These are phyloP conservation scores for Neolamprologus devosi DNA, from an alignment of 2,113 vertebrate genomes.

Conservation along the genomic window DNA sequence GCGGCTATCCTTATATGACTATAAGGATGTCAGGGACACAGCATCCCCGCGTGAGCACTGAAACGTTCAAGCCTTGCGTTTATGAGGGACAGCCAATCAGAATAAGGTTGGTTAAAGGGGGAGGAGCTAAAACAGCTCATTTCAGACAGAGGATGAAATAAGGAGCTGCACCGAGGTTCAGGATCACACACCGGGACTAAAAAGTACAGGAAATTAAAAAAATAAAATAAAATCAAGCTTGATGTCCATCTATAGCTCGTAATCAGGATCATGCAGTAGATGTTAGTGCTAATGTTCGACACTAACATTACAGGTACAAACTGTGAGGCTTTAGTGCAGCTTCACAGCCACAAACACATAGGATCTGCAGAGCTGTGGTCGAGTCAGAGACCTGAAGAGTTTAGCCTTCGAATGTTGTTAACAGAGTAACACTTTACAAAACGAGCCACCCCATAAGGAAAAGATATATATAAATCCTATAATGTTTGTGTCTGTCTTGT, in stretches of 20 bases:
- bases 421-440: neutral
- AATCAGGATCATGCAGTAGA: neutral
- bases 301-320: neutral
- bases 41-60: neutral
- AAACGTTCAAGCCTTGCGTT: neutral
- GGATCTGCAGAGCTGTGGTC: neutral
- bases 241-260: neutral
- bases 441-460: neutral
- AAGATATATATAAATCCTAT: neutral
- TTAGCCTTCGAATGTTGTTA: neutral
- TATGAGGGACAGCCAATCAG: neutral
- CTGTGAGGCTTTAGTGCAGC: neutral
- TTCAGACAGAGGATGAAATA: neutral
- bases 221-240: neutral
- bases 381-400: neutral
- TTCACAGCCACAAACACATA: neutral
- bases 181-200: neutral
- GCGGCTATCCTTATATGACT: neutral
- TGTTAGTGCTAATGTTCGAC: neutral
- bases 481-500: neutral
- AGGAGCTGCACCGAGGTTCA: neutral
- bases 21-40: neutral
- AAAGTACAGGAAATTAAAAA: neutral
- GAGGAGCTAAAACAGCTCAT: neutral
- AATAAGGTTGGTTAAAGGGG: neutral